These are phyloP conservation scores for Scylla paramamosain DNA, from an alignment of 1,140 invertebrate genomes.

Conservation along the genomic window DNA sequence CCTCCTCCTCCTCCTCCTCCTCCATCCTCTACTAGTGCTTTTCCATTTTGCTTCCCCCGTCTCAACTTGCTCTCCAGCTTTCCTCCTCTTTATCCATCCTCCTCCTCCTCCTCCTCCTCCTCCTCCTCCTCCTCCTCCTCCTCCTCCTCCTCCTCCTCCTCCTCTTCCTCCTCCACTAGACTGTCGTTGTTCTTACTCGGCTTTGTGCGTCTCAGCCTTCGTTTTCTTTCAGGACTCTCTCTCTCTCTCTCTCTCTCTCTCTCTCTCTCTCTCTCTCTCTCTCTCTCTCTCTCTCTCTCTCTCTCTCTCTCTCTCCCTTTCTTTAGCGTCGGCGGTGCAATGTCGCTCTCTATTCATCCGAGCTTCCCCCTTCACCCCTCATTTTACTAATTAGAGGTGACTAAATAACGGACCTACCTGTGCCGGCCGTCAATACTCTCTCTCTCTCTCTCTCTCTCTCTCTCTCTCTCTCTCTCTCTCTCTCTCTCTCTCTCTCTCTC, in stretches of 20 bases:
- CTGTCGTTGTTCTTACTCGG: no score
- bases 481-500: constrained; percentile 36
- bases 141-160: constrained; percentile 17
- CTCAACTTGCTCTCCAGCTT: not conserved
- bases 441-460: constrained; percentile 39
- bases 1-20: not conserved
- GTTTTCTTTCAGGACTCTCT: no score
- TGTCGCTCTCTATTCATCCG: constrained; percentile 62
- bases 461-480: constrained; percentile 48
- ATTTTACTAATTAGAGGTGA: constrained; percentile 71
- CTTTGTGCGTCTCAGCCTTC: no score
- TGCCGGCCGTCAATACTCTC: constrained; percentile 34
- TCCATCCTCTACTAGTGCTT: not conserved
- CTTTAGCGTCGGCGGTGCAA: constrained; percentile 16
- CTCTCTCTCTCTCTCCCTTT: not conserved
- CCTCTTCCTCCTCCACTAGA: not conserved
- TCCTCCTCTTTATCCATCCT: not conserved
- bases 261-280: not conserved
- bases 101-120: not conserved
- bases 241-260: not conserved
- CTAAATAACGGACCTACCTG: constrained; percentile 63
- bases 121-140: not conserved
- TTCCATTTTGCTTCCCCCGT: not conserved
- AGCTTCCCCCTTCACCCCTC: constrained; percentile 60
- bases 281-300: not conserved